Conservation (phyloP, 37 sponge, comb jelly and placozoan species). For the Petrosia ficiformis region DNA sequence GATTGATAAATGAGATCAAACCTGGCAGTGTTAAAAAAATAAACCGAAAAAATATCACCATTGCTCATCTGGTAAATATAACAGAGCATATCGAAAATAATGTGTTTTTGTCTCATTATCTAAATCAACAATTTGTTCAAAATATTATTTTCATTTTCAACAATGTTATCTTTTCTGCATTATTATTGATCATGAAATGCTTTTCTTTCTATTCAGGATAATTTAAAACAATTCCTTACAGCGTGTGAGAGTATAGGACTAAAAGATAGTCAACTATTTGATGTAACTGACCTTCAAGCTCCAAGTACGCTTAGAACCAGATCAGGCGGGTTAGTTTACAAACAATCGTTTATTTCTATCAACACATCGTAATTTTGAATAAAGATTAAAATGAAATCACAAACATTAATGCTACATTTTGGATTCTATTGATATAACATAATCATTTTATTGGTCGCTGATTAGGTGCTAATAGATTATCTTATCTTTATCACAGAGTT, state of each 20-base stretch:
- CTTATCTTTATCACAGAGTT: too few species aligned
- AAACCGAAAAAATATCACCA: constrained; percentile 45
- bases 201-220: constrained; percentile 52
- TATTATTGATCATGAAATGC: neutral
- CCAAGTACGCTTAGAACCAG: constrained; percentile 7
- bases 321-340: constrained; percentile 26
- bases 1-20: constrained; percentile 64
- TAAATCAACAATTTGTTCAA: neutral
- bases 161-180: neutral
- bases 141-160: too few species aligned
- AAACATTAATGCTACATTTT: neutral
- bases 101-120: constrained; percentile 13
- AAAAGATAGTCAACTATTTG: constrained; percentile 79
- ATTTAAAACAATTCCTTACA: constrained; percentile 70
- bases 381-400: neutral
- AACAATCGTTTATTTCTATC: neutral
- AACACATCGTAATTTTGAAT: neutral
- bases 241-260: constrained; percentile 70
- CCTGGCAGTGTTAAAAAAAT: constrained; percentile 72
- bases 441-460: too few species aligned
- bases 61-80: constrained; percentile 65
- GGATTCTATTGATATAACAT: neutral
- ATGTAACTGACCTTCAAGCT: constrained; percentile 75
- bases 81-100: neutral
- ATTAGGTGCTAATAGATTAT: too few species aligned